Base-by-base conservation (phyloP, 92 coral and sea anemone genomes). In the Micromussa lordhowensis region DNA sequence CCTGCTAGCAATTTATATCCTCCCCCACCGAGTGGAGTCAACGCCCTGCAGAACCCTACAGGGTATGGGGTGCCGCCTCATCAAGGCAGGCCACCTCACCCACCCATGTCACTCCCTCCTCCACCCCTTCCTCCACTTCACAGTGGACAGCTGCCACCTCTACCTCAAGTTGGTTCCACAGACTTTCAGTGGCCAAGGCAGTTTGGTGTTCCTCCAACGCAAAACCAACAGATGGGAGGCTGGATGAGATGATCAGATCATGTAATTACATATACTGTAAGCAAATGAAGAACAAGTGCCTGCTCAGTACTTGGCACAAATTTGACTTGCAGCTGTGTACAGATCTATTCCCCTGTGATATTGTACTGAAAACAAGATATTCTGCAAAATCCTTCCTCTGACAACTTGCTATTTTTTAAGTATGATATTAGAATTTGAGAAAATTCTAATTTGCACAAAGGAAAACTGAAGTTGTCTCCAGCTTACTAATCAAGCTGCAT, bases 141-240 rank as follows among this genome's bases (percentile, higher is more conserved):
- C 14, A 83, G 88, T 19, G 92, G 94, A 4, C 96, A 95, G 58
- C 61, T 93, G 78, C 96, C 96, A 59, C 99, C 98, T 5, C 70
- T 88, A 21, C 91, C 94, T 6, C 96, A 88, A 36, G 90, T 88
- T 14, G 88, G 87, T 9, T 75, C 92, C 58, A 80, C 77, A 2
- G 98, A 95, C 58, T 95, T 78, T 73, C 83, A 88, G 40, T 95
- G 98, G 98, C 93, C 96, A 28, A 90, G 94, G 82, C 98, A 95
- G 88, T 95, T 88, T 82, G 93, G 93, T 57, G 96, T 90, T 38
- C 98, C 96, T 66, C 98, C 94, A 17, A 49, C 93, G 24, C 96
- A 90, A 84, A 96, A 86, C 78, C 95, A 86, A 29, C 93, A 92
- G 66, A 91, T 92, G 96, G 98, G 99, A 63, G 99, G 99, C 4